Evolutionary conservation across 1,140 invertebrate genomes (phyloP).

Genomic region (Manduca sexta): DNA sequence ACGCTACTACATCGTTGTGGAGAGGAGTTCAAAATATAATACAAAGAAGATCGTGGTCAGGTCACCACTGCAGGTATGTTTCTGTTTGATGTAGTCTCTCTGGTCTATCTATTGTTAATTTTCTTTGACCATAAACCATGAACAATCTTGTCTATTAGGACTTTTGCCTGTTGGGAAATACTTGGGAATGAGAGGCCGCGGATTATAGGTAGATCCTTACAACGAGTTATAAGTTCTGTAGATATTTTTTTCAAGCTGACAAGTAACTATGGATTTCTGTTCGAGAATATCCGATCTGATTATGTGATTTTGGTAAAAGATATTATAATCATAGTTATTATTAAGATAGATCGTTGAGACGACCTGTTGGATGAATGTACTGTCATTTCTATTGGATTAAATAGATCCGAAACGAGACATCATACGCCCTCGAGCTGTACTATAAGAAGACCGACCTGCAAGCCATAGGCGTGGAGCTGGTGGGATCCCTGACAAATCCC

Average conservation of each 20-base stretch:
- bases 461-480: constrained; percentile 75
- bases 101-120: background rate
- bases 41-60: constrained; percentile 78
- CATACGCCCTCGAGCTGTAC: constrained; percentile 81
- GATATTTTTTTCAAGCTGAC: too few species aligned
- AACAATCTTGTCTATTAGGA: too few species aligned
- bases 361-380: background rate
- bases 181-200: too few species aligned
- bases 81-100: background rate
- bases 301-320: too few species aligned
- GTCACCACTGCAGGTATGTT: constrained; percentile 82
- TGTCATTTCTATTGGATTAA: background rate
- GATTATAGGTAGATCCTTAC: too few species aligned
- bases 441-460: constrained; percentile 82
- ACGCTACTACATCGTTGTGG: constrained; percentile 80
- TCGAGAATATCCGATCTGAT: too few species aligned
- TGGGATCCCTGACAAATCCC: constrained; percentile 82
- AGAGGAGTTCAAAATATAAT: constrained; percentile 76
- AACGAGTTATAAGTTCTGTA: too few species aligned
- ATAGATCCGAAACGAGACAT: constrained; percentile 86
- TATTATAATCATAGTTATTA: too few species aligned
- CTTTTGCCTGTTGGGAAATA: too few species aligned
- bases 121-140: too few species aligned
- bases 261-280: too few species aligned
- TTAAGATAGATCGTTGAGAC: background rate